Conservation (phyloP, 2,113 vertebrate genomes). For the Mustelus asterias region DNA sequence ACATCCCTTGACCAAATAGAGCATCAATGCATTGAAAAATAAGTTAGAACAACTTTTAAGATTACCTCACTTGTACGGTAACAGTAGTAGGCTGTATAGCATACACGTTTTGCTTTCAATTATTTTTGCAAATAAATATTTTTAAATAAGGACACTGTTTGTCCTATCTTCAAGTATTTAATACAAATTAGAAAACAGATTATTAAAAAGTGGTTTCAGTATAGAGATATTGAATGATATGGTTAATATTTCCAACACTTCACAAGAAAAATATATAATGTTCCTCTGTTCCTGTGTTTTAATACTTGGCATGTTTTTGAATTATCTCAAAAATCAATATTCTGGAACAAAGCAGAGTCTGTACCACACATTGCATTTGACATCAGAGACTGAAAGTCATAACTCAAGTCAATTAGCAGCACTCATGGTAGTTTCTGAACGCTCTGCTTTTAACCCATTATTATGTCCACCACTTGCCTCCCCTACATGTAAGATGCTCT, state of each 20-base stretch:
- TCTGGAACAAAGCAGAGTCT: not conserved
- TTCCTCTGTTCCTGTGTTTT: not conserved
- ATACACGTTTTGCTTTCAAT: not conserved
- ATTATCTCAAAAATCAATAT: slow-evolving; percentile 32
- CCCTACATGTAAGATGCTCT: not conserved
- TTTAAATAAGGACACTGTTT: not conserved
- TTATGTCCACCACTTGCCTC: not conserved
- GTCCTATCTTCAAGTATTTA: not conserved
- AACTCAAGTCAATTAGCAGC: slow-evolving; percentile 31
- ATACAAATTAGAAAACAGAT: not conserved
- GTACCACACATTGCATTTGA: slow-evolving; percentile 31
- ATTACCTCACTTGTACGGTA: not conserved
- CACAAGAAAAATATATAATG: not conserved
- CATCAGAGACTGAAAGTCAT: slow-evolving; percentile 31
- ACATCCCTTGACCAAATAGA: not conserved
- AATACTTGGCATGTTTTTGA: not conserved
- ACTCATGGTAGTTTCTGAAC: not conserved
- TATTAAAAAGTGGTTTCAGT: not conserved
- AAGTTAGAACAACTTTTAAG: not conserved
- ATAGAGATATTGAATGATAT: not conserved
- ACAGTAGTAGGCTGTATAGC: not conserved
- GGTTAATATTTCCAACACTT: not conserved
- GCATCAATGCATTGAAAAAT: not conserved
- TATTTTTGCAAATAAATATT: not conserved
- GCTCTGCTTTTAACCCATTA: slow-evolving; percentile 7